These are phyloP conservation scores for Lasaia peninsularis DNA, from an alignment of 1,140 invertebrate genomes.

Conservation along the genomic window DNA sequence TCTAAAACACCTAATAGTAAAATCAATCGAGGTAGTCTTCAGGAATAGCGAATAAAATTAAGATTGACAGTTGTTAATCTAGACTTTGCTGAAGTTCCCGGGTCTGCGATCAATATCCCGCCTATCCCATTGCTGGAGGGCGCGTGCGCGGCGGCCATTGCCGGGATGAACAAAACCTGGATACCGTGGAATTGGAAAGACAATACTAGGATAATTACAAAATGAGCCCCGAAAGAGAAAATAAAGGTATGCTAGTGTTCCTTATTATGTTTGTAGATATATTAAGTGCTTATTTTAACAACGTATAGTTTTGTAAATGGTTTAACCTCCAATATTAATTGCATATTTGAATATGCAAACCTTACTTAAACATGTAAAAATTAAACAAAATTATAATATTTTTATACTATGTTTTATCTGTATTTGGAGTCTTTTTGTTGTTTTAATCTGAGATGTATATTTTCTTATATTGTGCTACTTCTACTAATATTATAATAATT, in stretches of 20 bases:
- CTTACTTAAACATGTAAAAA: too few relatives aligned
- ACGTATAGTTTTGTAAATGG: background rate
- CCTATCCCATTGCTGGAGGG: slow-evolving; percentile 19
- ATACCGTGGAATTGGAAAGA: slow-evolving; percentile 36
- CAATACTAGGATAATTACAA: slow-evolving; percentile 36
- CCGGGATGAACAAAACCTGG: slow-evolving; percentile 19
- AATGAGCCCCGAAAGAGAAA: slow-evolving; percentile 47
- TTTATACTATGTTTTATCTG: too few relatives aligned
- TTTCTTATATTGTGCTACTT: too few relatives aligned
- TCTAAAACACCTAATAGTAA: background rate
- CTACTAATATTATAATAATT: too few relatives aligned
- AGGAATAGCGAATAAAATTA: background rate
- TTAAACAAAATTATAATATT: too few relatives aligned
- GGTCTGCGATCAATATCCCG: slow-evolving; percentile 48
- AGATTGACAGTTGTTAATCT: slow-evolving; percentile 23
- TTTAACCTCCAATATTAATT: too few relatives aligned
- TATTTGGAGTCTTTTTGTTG: too few relatives aligned
- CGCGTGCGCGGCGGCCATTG: slow-evolving; percentile 47
- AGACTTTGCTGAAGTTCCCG: slow-evolving; percentile 32
- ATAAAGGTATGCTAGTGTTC: slow-evolving; percentile 37
- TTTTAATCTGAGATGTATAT: too few relatives aligned
- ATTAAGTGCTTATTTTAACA: slow-evolving; percentile 6
- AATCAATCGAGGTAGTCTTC: background rate
- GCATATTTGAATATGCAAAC: too few relatives aligned
- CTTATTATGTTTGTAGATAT: background rate